Base-by-base conservation (phyloP, 2,888 invertebrate genomes). In the Hydriomena furcata region DNA sequence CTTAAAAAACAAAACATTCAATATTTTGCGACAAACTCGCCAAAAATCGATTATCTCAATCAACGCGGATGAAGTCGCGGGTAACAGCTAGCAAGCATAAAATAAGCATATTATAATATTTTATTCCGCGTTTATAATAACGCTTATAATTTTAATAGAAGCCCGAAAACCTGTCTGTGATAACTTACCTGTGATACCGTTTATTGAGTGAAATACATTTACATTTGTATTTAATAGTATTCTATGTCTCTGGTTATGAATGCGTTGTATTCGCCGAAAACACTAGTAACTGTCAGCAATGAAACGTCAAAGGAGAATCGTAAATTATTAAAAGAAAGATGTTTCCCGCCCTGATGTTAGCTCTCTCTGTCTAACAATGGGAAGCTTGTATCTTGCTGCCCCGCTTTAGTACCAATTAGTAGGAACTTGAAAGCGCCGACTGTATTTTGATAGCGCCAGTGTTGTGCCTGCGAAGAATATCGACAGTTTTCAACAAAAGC, bases 261-360 rank as follows among this genome's bases (percentile, higher is more conserved):
- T 73, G 81, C 69, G 73, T 76, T 76, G 77, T 74, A 76, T 84
- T 84, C 84, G 71, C 63, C 64, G 76, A 71, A 70, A 70, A 76
- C 79, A 74, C 73, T 65, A 77, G 70, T 79, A 79, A 79, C 75
- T 78, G 79, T 79, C 79, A 79, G 61, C 79, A 64, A 51, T 58
- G 66, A 63, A 66, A 62, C 63, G 72, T 75, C 74, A 75, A 75
- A 63, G 73, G 74, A 60, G 58, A 54, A 43, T 69, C 68, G 64
- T 82, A 81, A 82, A 81, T 82, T 73, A 79, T 52, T 21, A 73
- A 80, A 82, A 82, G 84, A 84, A 85, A 86, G 84, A 88, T 84
- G 82, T 77, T 79, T 82, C 82, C 84, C 84, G 83, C 81, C 76
- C 68, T 63, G 61, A 57, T 53, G 55, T 55, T n/a, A 59, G 38